Evolutionary conservation across 2,888 invertebrate genomes (phyloP), one percentile per base, ranked within the genome.

Genomic region (Elgonia sp.): DNA sequence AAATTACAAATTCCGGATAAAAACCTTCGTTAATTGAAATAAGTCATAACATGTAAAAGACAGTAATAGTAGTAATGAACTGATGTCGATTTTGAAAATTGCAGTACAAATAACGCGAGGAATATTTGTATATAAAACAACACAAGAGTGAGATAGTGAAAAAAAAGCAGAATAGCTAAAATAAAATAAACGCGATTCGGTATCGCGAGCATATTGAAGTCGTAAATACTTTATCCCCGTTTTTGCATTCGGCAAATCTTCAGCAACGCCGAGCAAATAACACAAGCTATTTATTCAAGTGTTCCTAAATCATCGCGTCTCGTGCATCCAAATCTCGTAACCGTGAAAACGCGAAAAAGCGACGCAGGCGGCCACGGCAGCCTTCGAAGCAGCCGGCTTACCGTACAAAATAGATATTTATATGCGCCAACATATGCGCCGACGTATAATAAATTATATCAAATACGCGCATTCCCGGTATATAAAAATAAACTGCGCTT

Each of bases 291-390:
- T 86, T 86, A 86, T 86, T 82, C 82, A 82, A 86, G 86, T 86
- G 86, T 86, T 76, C 82, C 86, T 86, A 86, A 86, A 86, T 82
- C 86, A 86, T 86, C 77, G 86, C 77, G 37, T 77, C 86, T 72
- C 76, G 82, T 67, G 86, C 86, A 82, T 86, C 86, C 86, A 86
- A 86, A 86, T 86, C 86, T 86, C 86, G 82, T 86, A 86, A 82
- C 86, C 82, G 72, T 82, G 82, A 77, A 86, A 86, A 82, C 70
- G 77, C 86, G 86, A 86, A 81, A 85, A 86, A 76, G 81, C 86
- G 70, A 75, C 81, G 69, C 67, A 40, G 73, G 16, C 73, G 75
- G 63, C 69, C 75, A 76, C 40, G 70, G 63, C 86, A 76, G 81
- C 76, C 81, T 86, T 81, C 86, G 86, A 81, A 81, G 86, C 86